These are phyloP conservation scores for Eilema sororculum DNA, from an alignment of 2,888 invertebrate genomes.

Conservation along the genomic window DNA sequence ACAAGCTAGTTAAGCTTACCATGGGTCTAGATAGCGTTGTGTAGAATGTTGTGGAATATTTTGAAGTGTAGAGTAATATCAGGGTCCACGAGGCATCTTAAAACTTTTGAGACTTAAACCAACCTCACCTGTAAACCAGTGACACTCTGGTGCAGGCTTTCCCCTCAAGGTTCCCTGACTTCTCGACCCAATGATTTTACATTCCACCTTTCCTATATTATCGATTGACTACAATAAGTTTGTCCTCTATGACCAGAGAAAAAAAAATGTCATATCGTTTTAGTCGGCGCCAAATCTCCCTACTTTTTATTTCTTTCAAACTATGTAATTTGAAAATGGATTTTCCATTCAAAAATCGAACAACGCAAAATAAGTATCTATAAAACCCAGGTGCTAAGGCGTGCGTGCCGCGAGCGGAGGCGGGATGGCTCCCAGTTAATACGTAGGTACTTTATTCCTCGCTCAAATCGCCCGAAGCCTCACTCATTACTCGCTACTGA, in stretches of 20 bases:
- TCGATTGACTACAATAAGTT: not conserved
- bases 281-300: too few relatives aligned
- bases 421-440: conserved; percentile 55
- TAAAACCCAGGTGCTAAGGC: conserved; percentile 57
- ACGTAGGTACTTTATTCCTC: conserved; percentile 13
- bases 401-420: conserved; percentile 56
- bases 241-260: too few relatives aligned
- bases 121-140: not conserved
- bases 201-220: not conserved
- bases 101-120: not conserved
- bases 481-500: conserved; percentile 38
- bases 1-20: too few relatives aligned
- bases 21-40: too few relatives aligned
- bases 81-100: not conserved
- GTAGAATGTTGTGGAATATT: too few relatives aligned
- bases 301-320: too few relatives aligned
- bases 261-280: too few relatives aligned
- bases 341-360: not conserved
- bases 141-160: not conserved
- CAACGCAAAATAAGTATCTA: not conserved
- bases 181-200: not conserved
- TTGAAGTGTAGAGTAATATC: not conserved
- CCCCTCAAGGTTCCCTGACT: too few relatives aligned
- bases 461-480: conserved; percentile 34
- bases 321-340: not conserved